These are phyloP conservation scores for Leptonema lineaticorne DNA, from an alignment of 1,140 invertebrate genomes.

Conservation along the genomic window DNA sequence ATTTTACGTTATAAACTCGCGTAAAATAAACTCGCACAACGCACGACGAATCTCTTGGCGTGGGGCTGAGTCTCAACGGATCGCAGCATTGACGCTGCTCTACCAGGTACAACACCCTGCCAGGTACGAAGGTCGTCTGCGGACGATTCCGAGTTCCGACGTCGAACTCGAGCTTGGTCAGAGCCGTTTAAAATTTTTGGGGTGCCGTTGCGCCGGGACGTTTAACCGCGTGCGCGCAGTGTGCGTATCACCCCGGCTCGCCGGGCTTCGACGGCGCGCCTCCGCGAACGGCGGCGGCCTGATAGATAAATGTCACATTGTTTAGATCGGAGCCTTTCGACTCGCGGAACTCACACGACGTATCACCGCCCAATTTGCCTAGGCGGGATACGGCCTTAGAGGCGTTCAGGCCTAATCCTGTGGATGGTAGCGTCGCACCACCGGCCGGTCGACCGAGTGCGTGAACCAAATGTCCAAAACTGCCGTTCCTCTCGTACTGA, in stretches of 20 bases:
- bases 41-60: constrained; percentile 11
- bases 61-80: constrained; percentile 25
- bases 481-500: constrained; percentile 34
- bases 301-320: too few species aligned
- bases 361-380: constrained; percentile 60
- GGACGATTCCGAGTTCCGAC: constrained; percentile 63
- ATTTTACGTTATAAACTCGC: too few species aligned
- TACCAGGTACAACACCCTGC: constrained; percentile 63
- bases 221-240: too few species aligned
- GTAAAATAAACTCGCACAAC: too few species aligned
- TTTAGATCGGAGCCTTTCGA: constrained; percentile 56
- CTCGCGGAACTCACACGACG: constrained; percentile 54
- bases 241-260: too few species aligned
- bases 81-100: constrained; percentile 27
- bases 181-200: too few species aligned
- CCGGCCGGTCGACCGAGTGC: constrained; percentile 66
- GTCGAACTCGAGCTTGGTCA: constrained; percentile 52
- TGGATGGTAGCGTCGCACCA: constrained; percentile 80
- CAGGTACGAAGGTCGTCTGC: constrained; percentile 63
- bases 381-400: constrained; percentile 75
- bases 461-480: constrained; percentile 47
- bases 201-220: too few species aligned
- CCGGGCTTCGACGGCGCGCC: too few species aligned
- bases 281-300: too few species aligned
- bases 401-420: constrained; percentile 81